A percentile compares a stretch with the other conserved stretches of the same genome.
Evolutionary conservation across 2,888 invertebrate genomes (phyloP).

Genomic region (Drosophila kambysellisi): DNA sequence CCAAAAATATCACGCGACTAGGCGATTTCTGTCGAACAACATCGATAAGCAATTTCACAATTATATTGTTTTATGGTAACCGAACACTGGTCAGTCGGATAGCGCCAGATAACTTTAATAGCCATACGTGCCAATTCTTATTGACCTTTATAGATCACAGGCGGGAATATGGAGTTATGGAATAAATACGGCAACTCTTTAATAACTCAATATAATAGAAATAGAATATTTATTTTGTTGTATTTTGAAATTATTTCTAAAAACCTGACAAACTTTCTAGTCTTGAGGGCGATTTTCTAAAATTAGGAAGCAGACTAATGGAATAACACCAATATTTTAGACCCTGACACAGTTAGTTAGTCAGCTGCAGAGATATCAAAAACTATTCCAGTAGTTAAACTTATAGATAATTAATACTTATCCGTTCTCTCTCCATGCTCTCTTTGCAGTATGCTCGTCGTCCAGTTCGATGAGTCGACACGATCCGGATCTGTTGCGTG

Average conservation of each 20-base stretch:
- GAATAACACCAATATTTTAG: background rate
- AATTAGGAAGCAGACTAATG: no score
- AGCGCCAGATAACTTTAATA: background rate
- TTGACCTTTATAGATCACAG: background rate
- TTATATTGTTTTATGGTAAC: constrained; percentile 18
- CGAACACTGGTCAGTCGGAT: constrained; percentile 5
- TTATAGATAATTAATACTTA: background rate
- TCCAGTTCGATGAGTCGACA: constrained; percentile 96
- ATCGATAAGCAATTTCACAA: constrained; percentile 37
- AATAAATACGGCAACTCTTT: background rate
- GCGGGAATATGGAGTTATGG: background rate
- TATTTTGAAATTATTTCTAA: no score
- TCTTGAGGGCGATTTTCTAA: no score
- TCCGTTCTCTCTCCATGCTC: constrained; percentile 49
- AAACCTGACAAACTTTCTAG: no score
- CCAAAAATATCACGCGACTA: constrained; percentile 1
- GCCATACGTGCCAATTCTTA: background rate
- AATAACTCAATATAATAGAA: no score
- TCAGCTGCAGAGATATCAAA: background rate
- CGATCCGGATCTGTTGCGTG: constrained; percentile 96
- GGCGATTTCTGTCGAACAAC: constrained; percentile 18
- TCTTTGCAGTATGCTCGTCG: constrained; percentile 91
- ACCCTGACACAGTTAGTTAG: background rate
- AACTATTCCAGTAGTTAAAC: background rate
- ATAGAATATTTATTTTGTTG: no score